Base-by-base conservation (phyloP, 2,797 vertebrate genomes). In the Selene dorsalis region DNA sequence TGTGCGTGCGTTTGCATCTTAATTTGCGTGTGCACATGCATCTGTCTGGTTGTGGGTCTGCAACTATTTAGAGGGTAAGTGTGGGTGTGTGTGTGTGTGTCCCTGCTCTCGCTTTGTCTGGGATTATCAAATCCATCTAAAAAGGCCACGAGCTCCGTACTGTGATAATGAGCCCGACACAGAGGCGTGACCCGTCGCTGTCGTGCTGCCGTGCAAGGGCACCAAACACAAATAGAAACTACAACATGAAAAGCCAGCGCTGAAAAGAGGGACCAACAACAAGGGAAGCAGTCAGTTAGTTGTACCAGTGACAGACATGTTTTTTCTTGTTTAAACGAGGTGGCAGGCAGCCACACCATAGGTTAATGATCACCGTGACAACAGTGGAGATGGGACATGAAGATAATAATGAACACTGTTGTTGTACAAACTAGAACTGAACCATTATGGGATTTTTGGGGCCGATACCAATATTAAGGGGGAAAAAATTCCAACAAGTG, bases 71-170 rank as follows among this genome's bases (percentile, higher is more conserved):
- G 41, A 45, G 43, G 2, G 43, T 45, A 14, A 45, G 30, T 66
- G 43, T 70, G 48, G 2, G 39, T 58, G 9, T 47, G n/a, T 80
- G n/a, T 35, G 32, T 35, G 32, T 35, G 32, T 78, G 57, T 70
- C 26, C 10, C 8, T 56, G 69, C 52, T 69, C 45, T 48, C 20
- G 58, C 53, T 76, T 38, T 55, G 60, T 75, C 47, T 69, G 82
- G 35, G 76, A 80, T 87, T 89, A 88, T 75, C 38, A 20, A 16
- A 65, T 62, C 74, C 65, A 39, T 67, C 52, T 32, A 74, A 71
- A n/a, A 75, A 79, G 76, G 69, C 79, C 57, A 18, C 26, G 77
- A 62, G 67, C 64, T 66, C 63, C 59, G 59, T 50, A 13, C 66
- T 71, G 66, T 75, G 61, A 75, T 75, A 67, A 75, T 75, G 70